phyloP scores from a whole-genome alignment of 2,888 invertebrate species.

The Cantharis nigra region DNA sequence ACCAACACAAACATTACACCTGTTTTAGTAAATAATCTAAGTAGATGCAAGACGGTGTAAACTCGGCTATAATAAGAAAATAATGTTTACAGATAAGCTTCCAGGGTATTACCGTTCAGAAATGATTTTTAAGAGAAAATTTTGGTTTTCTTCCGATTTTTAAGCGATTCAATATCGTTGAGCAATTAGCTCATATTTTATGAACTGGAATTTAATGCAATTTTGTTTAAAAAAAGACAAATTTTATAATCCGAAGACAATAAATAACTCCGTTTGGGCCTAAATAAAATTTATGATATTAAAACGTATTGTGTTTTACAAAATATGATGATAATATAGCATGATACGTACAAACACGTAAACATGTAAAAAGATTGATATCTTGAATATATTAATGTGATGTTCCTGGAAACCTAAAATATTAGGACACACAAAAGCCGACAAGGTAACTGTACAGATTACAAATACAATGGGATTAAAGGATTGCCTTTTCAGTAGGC shows the following conservation, averaged over 20 bases:
- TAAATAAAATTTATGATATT: constrained; percentile 14
- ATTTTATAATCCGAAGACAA: not conserved
- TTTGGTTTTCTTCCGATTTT: not conserved
- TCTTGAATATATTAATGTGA: constrained; percentile 39
- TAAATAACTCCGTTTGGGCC: not conserved
- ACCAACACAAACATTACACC: not conserved
- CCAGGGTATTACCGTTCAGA: not conserved
- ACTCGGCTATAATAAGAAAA: not conserved
- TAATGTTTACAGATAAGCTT: not conserved
- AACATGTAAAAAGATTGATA: constrained; percentile 43
- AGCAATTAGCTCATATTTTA: not conserved
- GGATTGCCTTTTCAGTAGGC: constrained; percentile 34
- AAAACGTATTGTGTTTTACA: not conserved
- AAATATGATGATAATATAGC: constrained; percentile 31
- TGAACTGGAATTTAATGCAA: not conserved
- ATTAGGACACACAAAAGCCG: constrained; percentile 36
- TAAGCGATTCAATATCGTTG: not conserved
- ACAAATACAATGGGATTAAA: constrained; percentile 33
- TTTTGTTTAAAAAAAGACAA: not conserved
- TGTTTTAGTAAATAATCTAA: not conserved
- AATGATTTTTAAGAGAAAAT: not conserved
- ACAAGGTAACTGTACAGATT: constrained; percentile 30
- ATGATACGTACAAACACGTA: constrained; percentile 13
- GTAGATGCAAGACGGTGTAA: not conserved
- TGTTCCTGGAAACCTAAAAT: constrained; percentile 38